These are phyloP conservation scores for Buphagus erythrorhynchus DNA, from an alignment of 2,797 vertebrate genomes.

Conservation along the genomic window DNA sequence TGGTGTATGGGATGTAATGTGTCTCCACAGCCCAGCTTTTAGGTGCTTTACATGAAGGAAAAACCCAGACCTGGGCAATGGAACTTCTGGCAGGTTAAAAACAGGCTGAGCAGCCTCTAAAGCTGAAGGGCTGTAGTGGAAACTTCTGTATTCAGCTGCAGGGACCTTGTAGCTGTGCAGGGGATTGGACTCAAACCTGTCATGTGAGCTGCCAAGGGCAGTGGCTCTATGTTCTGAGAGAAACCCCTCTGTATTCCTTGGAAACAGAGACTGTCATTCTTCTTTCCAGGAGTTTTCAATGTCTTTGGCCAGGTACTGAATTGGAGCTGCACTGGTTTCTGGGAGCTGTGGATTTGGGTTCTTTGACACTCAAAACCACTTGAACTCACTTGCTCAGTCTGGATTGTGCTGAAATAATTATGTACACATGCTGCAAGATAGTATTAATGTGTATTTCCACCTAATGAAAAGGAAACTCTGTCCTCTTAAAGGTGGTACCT, in stretches of 20 bases:
- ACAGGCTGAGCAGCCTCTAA: neutral
- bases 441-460: neutral
- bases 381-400: neutral
- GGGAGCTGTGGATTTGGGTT: neutral
- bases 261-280: neutral
- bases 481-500: neutral
- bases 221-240: neutral
- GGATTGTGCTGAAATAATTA: neutral
- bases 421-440: accelerated
- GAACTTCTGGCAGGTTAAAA: neutral
- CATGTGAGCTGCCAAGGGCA: neutral
- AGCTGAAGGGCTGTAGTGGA: neutral
- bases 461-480: neutral
- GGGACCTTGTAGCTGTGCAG: no score
- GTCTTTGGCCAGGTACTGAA: neutral
- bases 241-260: accelerated
- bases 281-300: neutral
- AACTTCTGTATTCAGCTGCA: neutral
- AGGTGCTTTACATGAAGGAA: neutral
- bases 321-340: neutral
- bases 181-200: neutral
- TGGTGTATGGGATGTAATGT: neutral
- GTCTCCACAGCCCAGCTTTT: neutral
- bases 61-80: no score
- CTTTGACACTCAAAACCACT: neutral